These are phyloP conservation scores for Incurvaria masculella DNA, from an alignment of 2,888 invertebrate genomes.

Conservation along the genomic window DNA sequence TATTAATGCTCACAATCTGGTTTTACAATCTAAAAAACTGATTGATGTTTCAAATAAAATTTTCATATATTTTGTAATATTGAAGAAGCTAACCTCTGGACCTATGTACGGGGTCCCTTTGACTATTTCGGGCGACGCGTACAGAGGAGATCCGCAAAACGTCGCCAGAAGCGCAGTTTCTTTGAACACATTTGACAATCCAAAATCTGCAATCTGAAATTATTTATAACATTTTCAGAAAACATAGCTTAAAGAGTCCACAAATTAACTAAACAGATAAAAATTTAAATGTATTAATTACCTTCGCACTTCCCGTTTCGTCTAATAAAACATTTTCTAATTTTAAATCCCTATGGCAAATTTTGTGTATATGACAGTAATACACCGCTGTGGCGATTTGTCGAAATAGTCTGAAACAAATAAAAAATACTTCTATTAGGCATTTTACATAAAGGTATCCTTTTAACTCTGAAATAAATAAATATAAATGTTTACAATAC, in stretches of 20 bases:
- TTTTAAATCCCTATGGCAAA: conserved; percentile 95
- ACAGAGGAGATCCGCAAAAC: conserved; percentile 95
- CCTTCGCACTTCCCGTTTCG: conserved; percentile 92
- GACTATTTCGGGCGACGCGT: conserved; percentile 97
- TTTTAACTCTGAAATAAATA: too few species aligned
- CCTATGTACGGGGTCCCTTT: conserved; percentile 96
- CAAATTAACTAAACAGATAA: neutral
- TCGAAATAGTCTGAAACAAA: conserved; percentile 74
- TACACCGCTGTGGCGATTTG: conserved; percentile 96
- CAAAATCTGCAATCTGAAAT: conserved; percentile 94
- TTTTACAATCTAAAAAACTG: too few species aligned
- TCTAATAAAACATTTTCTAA: conserved; percentile 93
- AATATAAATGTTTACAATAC: too few species aligned
- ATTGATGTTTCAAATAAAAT: too few species aligned
- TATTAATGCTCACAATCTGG: too few species aligned
- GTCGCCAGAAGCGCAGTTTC: conserved; percentile 82
- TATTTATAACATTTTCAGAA: conserved; percentile 1
- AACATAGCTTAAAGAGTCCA: neutral
- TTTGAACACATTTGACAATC: conserved; percentile 95
- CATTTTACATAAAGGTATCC: too few species aligned
- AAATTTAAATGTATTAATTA: conserved; percentile 27
- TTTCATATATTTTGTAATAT: too few species aligned
- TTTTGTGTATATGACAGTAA: conserved; percentile 98
- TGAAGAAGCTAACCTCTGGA: too few species aligned
- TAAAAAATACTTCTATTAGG: too few species aligned